Evolutionary conservation across 30 jellyfish, hydroid and myxozoan species (phyloP), one percentile per base, ranked within the genome.

Genomic region (Pelagia noctiluca): DNA sequence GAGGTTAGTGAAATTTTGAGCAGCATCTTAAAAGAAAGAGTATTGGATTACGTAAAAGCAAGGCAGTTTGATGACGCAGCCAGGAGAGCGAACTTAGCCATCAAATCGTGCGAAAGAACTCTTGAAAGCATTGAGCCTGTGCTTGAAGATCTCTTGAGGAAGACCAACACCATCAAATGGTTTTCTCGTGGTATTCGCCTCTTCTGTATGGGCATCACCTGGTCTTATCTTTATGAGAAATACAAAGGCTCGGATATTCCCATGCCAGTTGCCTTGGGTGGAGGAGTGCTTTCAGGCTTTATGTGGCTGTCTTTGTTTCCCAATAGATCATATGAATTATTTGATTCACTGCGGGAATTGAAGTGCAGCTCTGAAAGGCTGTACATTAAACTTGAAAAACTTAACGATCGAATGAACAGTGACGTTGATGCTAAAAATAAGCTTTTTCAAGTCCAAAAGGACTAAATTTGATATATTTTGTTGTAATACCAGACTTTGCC

Each of bases 261-360:
- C 28, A 18, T 63, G 75, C 75, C 75, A 0, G 35, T 63, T 26
- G 75, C 75, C 16, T 63, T 63, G 19, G 75, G 50, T 3, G 75
- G 75, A 63, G 75, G 50, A 2, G 4, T 22, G 75, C 23, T 63
- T 5, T 13, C 75, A 2, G 75, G 75, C 0, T 63, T 63, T 63
- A 34, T 34, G 35, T 63, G 75, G 75, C 75, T 63, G 22, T 23
- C 75, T 0, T 63, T 63, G 75, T 63, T 63, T 24, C 75, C 75
- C 16, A 63, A 26, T 1, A 22, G 35, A 18, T 30, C 75, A n/a
- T 63, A 63, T 11, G 23, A 63, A 8, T 38, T 63, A 16, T 22
- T 21, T 63, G 75, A 63, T 63, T 30, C 50, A 63, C 35, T 63
- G 33, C 32, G 75, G 28, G 35, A 63, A 1, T 38, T 63, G 4